A percentile compares a stretch with the other conserved stretches of the same genome.
Conservation (phyloP, 2,797 vertebrate genomes). For the Karalla daura region DNA sequence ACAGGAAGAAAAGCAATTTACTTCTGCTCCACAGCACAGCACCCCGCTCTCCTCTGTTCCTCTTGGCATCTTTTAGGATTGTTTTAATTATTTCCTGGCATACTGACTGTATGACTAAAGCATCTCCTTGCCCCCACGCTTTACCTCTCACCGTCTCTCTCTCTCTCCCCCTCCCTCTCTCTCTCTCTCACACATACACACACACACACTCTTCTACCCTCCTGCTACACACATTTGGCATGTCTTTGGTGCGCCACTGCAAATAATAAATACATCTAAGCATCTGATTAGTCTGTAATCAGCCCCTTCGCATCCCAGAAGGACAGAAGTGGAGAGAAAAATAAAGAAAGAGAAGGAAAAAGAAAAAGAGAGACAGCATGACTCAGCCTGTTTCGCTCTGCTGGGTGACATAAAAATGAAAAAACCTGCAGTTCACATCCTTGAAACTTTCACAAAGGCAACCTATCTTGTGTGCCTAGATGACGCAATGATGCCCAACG, state of each 20-base stretch:
- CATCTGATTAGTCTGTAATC: slow-evolving; percentile 65
- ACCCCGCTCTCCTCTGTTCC: slow-evolving; percentile 53
- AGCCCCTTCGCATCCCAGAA: slow-evolving; percentile 25
- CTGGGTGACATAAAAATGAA: slow-evolving; percentile 10
- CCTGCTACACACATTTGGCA: slow-evolving; percentile 26
- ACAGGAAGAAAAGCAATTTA: slow-evolving; percentile 85
- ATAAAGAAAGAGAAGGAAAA: background rate
- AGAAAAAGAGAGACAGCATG: slow-evolving; percentile 1
- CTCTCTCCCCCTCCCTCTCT: background rate
- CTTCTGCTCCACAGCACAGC: slow-evolving; percentile 63
- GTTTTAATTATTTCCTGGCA: slow-evolving; percentile 79
- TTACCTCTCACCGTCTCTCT: background rate
- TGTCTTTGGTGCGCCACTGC: slow-evolving; percentile 36
- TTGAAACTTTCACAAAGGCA: slow-evolving; percentile 11
- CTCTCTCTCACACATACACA: slow-evolving; percentile 14
- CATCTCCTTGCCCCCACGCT: slow-evolving; percentile 18
- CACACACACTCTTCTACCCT: slow-evolving; percentile 13
- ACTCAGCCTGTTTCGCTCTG: slow-evolving; percentile 14
- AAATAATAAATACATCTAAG: slow-evolving; percentile 56
- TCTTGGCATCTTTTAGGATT: slow-evolving; percentile 74
- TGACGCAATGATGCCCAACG: slow-evolving; percentile 20
- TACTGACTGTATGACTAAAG: slow-evolving; percentile 56
- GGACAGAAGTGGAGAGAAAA: no score
- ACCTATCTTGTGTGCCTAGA: background rate
- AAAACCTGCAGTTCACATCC: slow-evolving; percentile 15